A percentile compares a stretch with the other conserved stretches of the same genome.
Conservation (phyloP, 2,113 vertebrate genomes). For the Megatriorchis doriae region DNA sequence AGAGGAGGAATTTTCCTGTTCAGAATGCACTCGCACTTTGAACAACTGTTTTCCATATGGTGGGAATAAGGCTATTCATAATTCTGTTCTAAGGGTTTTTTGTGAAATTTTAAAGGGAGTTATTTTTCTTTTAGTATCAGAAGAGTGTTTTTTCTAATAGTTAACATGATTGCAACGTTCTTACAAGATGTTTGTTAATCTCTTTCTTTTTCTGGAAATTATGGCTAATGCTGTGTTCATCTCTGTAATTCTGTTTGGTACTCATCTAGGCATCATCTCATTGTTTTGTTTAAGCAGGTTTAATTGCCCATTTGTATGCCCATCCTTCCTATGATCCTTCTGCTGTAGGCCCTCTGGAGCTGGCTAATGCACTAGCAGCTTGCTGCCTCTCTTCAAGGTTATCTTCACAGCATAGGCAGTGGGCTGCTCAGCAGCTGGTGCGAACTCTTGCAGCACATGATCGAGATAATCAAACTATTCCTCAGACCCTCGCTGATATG, state of each 20-base stretch:
- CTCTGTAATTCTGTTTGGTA: slow-evolving; percentile 36
- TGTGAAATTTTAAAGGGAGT: not conserved
- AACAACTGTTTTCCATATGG: not conserved
- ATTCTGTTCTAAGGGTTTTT: not conserved
- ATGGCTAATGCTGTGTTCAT: slow-evolving; percentile 49
- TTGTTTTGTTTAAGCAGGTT: slow-evolving; percentile 87
- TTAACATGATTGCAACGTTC: not conserved
- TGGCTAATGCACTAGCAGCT: slow-evolving; percentile 96
- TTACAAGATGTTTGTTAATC: slow-evolving; percentile 7
- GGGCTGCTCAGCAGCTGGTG: slow-evolving; percentile 96
- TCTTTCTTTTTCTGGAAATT: slow-evolving; percentile 34
- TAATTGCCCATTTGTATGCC: slow-evolving; percentile 91
- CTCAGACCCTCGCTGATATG: slow-evolving; percentile 95
- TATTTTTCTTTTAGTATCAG: not conserved
- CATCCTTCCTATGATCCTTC: slow-evolving; percentile 89
- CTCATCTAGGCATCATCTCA: slow-evolving; percentile 75
- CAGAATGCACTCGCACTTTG: not conserved
- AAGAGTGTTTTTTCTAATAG: not conserved
- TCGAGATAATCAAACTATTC: slow-evolving; percentile 89
- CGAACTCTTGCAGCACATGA: slow-evolving; percentile 94
- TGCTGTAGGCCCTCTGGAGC: slow-evolving; percentile 96
- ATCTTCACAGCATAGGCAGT: slow-evolving; percentile 96
- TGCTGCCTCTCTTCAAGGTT: slow-evolving; percentile 96
- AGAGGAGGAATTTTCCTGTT: not conserved
- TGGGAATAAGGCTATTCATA: not conserved